These are phyloP conservation scores for Seira ritae DNA, from an alignment of 2,888 invertebrate genomes.

Conservation along the genomic window DNA sequence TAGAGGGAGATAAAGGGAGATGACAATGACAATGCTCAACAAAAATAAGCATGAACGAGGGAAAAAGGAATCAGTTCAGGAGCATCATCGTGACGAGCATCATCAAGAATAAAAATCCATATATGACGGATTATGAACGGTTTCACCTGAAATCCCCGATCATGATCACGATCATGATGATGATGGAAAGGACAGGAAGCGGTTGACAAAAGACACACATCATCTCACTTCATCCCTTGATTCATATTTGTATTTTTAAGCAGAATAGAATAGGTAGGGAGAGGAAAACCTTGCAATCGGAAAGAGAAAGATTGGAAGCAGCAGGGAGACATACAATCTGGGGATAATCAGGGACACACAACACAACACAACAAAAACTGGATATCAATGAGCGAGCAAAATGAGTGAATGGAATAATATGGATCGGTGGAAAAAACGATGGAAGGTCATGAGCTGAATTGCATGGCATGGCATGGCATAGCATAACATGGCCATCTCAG, in stretches of 20 bases:
- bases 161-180: constrained; percentile 22
- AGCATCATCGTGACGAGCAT: too few relatives aligned
- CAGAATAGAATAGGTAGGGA: too few relatives aligned
- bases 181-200: constrained; percentile 58
- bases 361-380: constrained; percentile 52
- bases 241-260: too few relatives aligned
- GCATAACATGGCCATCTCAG: constrained; percentile 44
- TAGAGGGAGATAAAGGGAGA: constrained; percentile 26
- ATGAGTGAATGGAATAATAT: constrained; percentile 38
- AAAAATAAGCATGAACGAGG: constrained; percentile 27
- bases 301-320: constrained; percentile 42
- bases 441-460: constrained; percentile 53
- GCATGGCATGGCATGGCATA: constrained; percentile 59
- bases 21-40: constrained; percentile 35
- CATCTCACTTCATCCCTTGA: constrained; percentile 41
- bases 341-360: constrained; percentile 52
- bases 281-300: constrained; percentile 47
- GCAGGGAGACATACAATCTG: constrained; percentile 59
- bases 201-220: constrained; percentile 57
- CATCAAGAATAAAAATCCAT: too few relatives aligned
- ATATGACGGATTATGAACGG: constrained; percentile 59
- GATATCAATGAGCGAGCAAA: constrained; percentile 43
- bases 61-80: too few relatives aligned
- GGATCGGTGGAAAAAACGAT: too few relatives aligned
- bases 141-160: constrained; percentile 59